Evolutionary conservation across 2,888 invertebrate genomes (phyloP).

Genomic region (Philereme vetulata): DNA sequence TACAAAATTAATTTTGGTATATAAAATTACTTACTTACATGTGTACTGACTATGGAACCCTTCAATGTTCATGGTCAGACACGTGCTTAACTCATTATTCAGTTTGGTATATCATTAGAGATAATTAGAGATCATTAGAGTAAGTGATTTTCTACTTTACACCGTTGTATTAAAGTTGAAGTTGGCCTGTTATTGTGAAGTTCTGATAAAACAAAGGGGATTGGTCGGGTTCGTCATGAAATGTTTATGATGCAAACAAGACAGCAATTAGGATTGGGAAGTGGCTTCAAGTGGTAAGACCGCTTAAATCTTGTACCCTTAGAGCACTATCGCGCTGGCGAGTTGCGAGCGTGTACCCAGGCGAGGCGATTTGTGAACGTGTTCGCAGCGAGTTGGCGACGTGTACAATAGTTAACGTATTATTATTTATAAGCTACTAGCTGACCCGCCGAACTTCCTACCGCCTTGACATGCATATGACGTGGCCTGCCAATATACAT

Average conservation of each 20-base stretch:
- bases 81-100: neutral
- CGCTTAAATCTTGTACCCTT: neutral
- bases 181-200: conserved; percentile 6
- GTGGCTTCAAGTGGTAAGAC: conserved; percentile 8
- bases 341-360: neutral
- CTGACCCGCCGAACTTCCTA: too few relatives aligned
- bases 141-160: conserved; percentile 7
- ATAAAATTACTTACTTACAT: too few relatives aligned
- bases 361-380: too few relatives aligned
- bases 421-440: too few relatives aligned
- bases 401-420: too few relatives aligned
- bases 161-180: conserved; percentile 3
- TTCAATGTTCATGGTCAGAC: too few relatives aligned
- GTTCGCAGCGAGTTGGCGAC: too few relatives aligned
- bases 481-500: too few relatives aligned
- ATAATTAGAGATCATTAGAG: neutral
- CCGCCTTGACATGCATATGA: too few relatives aligned
- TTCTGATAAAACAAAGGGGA: conserved; percentile 15
- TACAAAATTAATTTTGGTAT: too few relatives aligned
- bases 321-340: too few relatives aligned
- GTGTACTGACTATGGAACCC: too few relatives aligned
- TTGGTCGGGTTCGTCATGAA: conserved; percentile 15
- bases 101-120: neutral
- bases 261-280: conserved; percentile 17
- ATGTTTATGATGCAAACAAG: conserved; percentile 23